Evolutionary conservation across 2,797 vertebrate genomes (phyloP).

Genomic region (Valencia hispanica): DNA sequence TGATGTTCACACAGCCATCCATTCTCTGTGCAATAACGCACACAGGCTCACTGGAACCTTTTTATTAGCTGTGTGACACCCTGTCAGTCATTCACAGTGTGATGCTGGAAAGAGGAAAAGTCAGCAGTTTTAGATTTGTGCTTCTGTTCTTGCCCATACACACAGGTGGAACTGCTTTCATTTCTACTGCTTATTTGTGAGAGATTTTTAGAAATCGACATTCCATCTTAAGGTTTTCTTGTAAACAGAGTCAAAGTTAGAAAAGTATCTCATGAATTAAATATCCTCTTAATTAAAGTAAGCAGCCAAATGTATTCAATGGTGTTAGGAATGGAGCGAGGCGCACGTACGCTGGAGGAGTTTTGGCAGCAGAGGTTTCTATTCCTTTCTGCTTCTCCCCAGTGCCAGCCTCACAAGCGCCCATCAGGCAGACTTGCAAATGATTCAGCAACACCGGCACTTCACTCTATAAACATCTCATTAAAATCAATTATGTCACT

Average conservation of each 20-base stretch:
- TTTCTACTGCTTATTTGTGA: background rate
- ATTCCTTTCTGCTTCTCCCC: conserved; percentile 53
- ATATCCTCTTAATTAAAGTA: conserved; percentile 49
- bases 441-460: conserved; percentile 79
- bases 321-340: conserved; percentile 31
- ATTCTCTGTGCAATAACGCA: conserved; percentile 19
- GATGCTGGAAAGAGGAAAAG: conserved; percentile 15
- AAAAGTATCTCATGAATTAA: conserved; percentile 45
- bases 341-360: conserved; percentile 45
- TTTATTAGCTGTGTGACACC: conserved; percentile 57
- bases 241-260: conserved; percentile 19
- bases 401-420: conserved; percentile 60
- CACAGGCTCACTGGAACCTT: conserved; percentile 39
- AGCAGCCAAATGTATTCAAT: conserved; percentile 33
- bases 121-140: conserved; percentile 16
- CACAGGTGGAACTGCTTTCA: background rate
- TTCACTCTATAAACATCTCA: conserved; percentile 83
- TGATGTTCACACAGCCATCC: conserved; percentile 47
- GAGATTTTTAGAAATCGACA: background rate
- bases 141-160: background rate
- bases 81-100: conserved; percentile 71
- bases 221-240: background rate
- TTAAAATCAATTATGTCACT: conserved; percentile 86
- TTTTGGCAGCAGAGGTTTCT: conserved; percentile 57
- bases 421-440: conserved; percentile 73